These are phyloP conservation scores for Melozone crissalis DNA, from an alignment of 2,113 vertebrate species.

Conservation along the genomic window DNA sequence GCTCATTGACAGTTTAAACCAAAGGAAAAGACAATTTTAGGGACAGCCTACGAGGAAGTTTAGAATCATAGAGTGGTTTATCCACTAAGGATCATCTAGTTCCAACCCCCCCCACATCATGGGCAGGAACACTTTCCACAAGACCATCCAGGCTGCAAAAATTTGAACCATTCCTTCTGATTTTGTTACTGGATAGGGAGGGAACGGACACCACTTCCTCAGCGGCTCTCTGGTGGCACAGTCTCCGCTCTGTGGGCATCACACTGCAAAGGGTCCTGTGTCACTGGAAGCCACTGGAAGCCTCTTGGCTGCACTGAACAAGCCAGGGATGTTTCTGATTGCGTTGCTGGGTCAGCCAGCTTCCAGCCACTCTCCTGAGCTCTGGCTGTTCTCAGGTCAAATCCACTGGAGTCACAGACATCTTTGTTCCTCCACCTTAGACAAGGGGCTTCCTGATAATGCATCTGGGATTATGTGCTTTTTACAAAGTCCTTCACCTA, in stretches of 20 bases:
- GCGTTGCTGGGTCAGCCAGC: not conserved
- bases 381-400: not conserved
- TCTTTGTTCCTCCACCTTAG: not conserved
- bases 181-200: not conserved
- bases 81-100: not conserved
- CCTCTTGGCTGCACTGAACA: not conserved
- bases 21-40: not conserved
- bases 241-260: not conserved
- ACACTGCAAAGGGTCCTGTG: not conserved
- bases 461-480: not conserved
- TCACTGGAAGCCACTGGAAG: not conserved
- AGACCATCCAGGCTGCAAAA: not conserved
- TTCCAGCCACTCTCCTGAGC: not conserved
- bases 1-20: not conserved
- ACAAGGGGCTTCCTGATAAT: not conserved
- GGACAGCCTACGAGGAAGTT: not conserved
- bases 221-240: accelerated
- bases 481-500: not conserved
- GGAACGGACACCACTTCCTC: not conserved
- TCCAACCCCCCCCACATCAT: not conserved
- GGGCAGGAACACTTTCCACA: not conserved
- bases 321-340: not conserved
- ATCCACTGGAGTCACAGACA: not conserved
- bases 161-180: not conserved
- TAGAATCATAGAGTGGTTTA: not conserved